Evolutionary conservation across 2,113 vertebrate genomes (phyloP).

Genomic region (Psittacula cyanocephala): DNA sequence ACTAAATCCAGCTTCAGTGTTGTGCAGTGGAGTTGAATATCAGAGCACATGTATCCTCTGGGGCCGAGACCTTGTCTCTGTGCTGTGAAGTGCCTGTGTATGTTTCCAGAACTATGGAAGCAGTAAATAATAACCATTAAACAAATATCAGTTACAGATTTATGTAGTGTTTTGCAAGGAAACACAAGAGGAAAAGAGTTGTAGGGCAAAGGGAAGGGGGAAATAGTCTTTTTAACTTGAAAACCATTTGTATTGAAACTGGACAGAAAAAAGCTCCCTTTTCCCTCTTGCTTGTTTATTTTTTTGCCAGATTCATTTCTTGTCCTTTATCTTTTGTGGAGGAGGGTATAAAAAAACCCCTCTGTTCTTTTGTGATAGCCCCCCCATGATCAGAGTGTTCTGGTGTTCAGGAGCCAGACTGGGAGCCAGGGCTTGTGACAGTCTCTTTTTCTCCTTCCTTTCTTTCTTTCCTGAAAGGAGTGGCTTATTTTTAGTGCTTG

Average conservation of each 20-base stretch:
- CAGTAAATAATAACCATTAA: not conserved
- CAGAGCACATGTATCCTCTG: not conserved
- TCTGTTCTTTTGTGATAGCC: not conserved
- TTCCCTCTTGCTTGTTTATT: not conserved
- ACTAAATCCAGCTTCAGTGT: not conserved
- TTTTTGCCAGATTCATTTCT: not conserved
- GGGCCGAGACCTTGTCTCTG: not conserved
- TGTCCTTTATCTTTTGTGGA: not conserved
- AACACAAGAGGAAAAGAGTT: not conserved
- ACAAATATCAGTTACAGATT: not conserved
- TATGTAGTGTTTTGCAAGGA: not conserved
- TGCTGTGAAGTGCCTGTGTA: not conserved
- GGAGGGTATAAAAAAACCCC: not conserved
- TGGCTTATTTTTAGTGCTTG: not conserved
- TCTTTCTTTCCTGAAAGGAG: not conserved
- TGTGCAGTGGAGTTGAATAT: accelerated
- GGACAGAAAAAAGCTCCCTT: not conserved
- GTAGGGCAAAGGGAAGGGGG: not conserved
- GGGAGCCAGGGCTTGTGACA: not conserved
- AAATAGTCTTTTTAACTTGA: not conserved
- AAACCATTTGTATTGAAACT: not conserved
- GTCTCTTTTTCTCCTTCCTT: not conserved
- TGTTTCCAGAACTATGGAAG: not conserved
- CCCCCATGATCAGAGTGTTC: not conserved
- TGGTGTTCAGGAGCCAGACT: not conserved